A percentile compares a stretch with the other conserved stretches of the same genome.
Evolutionary conservation across 2,888 invertebrate genomes (phyloP).

Genomic region (Acheta domesticus): DNA sequence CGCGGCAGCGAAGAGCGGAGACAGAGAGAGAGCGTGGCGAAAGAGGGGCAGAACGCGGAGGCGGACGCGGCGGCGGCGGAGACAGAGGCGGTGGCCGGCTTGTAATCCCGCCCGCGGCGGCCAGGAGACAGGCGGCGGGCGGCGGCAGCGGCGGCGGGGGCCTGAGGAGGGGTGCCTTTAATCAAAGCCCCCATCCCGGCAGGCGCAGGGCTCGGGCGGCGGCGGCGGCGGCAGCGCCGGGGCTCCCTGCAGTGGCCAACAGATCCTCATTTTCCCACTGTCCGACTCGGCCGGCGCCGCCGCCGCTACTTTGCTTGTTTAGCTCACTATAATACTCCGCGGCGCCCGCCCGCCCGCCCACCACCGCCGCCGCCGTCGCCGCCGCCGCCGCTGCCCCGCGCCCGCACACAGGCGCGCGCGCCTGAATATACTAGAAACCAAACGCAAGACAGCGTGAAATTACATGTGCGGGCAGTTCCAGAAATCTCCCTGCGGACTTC

Average conservation of each 20-base stretch:
- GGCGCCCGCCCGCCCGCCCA: slow-evolving; percentile 18
- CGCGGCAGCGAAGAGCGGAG: background rate
- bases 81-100: slow-evolving; percentile 11
- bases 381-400: background rate
- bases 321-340: slow-evolving; percentile 20
- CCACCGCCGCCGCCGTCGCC: background rate
- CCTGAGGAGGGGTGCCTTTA: slow-evolving; percentile 23
- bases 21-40: background rate
- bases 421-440: slow-evolving; percentile 32
- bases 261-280: slow-evolving; percentile 19
- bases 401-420: slow-evolving; percentile 24
- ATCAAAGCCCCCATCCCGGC: slow-evolving; percentile 22
- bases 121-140: slow-evolving; percentile 11
- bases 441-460: slow-evolving; percentile 58
- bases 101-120: slow-evolving; percentile 21
- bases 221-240: background rate
- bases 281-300: background rate
- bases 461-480: slow-evolving; percentile 43
- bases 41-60: background rate
- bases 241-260: slow-evolving; percentile 12
- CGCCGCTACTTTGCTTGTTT: slow-evolving; percentile 22
- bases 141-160: background rate
- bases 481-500: slow-evolving; percentile 39
- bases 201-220: background rate
- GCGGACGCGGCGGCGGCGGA: background rate